Evolutionary conservation across 2,797 vertebrate genomes (phyloP), one percentile per base, ranked within the genome.

Genomic region (Enteromius paludinosus): DNA sequence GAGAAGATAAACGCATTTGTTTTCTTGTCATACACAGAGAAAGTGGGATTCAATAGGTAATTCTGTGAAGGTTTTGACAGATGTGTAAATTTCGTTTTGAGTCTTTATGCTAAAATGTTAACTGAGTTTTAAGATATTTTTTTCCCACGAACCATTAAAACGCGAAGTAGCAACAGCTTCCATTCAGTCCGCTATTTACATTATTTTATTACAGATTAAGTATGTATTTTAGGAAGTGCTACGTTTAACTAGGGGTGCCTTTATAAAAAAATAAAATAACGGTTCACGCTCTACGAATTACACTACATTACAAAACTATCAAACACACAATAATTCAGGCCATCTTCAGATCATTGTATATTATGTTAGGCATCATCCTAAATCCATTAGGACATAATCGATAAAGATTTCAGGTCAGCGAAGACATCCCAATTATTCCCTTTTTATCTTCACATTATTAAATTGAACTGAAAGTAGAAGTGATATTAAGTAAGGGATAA

Each of bases 381-480:
- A 68, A 68, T 68, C 20, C 65, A 68, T 41, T 68, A 68, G 65
- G 38, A 68, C 65, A 12, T n/a, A 9, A 69, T 68, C n/a, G 14
- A 43, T 30, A 49, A 20, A 20, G 17, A 12, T 33, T 33, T 71
- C 25, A 28, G 14, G 7, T 30, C 25, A 47, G 43, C 18, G 5
- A 5, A 59, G 10, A 59, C 54, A 59, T 45, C 30, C 25, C 5
- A 0, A 28, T 61, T 28, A 25, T 33, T 71, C 25, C 25, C 8
- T 72, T 28, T 49, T 52, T 33, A 14, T 52, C 5, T 72, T 56
- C 30, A n/a, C 18, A 52, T 72, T 38, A 66, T 66, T 66, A 52
- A 47, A 33, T 28, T 47, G 45, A 33, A 74, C 28, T 1, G 28
- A 72, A 52, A 6, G 52, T 72, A 49, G n/a, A n/a, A 52, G 28